These are phyloP conservation scores for Leptonema lineaticorne DNA, from an alignment of 1,140 invertebrate species.

Conservation along the genomic window DNA sequence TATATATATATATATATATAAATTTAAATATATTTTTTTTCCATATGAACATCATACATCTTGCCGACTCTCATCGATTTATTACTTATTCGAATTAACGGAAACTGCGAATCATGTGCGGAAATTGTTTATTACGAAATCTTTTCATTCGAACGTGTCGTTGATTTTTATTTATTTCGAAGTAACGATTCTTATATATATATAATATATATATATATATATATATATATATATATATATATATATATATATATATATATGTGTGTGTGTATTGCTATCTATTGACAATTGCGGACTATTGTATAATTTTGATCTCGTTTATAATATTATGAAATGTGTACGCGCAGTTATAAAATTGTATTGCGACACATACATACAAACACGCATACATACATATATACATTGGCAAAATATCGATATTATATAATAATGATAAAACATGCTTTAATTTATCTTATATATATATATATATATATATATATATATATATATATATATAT, in stretches of 20 bases:
- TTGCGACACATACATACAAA: too few species aligned
- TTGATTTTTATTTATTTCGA: too few species aligned
- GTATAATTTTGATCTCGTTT: conserved; percentile 7
- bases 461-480: neutral
- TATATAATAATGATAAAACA: conserved; percentile 5
- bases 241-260: neutral
- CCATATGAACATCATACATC: too few species aligned
- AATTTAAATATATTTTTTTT: too few species aligned
- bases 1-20: too few species aligned
- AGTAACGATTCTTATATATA: too few species aligned
- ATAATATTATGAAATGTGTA: conserved; percentile 16
- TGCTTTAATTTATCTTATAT: neutral
- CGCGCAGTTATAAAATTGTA: neutral
- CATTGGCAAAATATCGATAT: conserved; percentile 15
- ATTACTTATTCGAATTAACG: neutral
- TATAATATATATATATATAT: neutral
- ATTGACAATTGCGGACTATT: neutral
- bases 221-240: neutral
- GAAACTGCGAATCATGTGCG: conserved; percentile 9
- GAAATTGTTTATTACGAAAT: conserved; percentile 13
- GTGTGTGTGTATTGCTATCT: neutral
- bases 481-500: neutral
- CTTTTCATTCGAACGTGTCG: neutral
- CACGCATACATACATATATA: too few species aligned
- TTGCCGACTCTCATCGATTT: neutral